Base-by-base conservation (phyloP, 2,113 vertebrate genomes). In the Aspidoscelis tigris region DNA sequence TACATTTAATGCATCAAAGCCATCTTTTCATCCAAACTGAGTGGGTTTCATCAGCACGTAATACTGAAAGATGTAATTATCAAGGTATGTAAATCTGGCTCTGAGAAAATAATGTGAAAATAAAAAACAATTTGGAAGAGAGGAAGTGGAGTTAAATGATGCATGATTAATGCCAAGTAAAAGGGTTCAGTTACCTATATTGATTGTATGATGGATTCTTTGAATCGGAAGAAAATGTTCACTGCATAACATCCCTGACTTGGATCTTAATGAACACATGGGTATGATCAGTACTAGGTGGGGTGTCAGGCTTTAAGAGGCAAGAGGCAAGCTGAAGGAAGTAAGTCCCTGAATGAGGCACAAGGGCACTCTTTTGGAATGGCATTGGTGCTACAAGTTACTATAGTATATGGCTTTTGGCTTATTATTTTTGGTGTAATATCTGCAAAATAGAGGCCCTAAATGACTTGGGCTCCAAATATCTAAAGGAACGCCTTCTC, bases 71-170 rank as follows among this genome's bases (percentile, higher is more conserved):
- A 89, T 88, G 84, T 90, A 92, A 93, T 92, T 92, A 93, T 81
- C 33, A 77, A 90, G 91, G 76, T 66, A 61, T 61, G 9, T 12
- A 90, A 84, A 91, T 86, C 64, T 39, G 64, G 77, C 82, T 76
- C 78, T 88, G 79, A 90, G 88, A 86, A 90, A 41, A 55, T 79
- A 90, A 84, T 14, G 83, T 84, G 88, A 84, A 86, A 92, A 90
- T 89, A 90, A 92, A 88, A 76, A 90, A 89, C 65, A 74, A 86
- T 91, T 91, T 93, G 71, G 89, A 91, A 92, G 86, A 81, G 88
- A 90, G 88, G 93, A 89, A 84, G 89, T 50, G n/a, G 85, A 91
- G 78, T 87, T 93, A 92, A 90, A 92, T 90, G 88, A 89, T 89
- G 78, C 82, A 76, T 92, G 87, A 89, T 93, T 92, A 94, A 93